Base-by-base conservation (phyloP, 2,888 invertebrate species). In the Rhopalosiphum nymphaeae region DNA sequence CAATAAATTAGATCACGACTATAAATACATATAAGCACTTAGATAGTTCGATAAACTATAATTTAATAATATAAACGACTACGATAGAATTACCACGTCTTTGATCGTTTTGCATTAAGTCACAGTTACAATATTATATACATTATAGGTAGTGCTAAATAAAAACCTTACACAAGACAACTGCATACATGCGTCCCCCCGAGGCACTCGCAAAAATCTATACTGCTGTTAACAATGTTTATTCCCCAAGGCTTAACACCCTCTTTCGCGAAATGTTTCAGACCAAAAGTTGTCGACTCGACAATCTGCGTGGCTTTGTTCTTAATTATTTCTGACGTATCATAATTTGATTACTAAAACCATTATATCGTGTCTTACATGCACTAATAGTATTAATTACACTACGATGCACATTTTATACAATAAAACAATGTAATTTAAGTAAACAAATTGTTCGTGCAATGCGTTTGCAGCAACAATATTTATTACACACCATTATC, bases 181-280 rank as follows among this genome's bases (percentile, higher is more conserved):
- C 26, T 36, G 49, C 42, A 13, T 29, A n/a, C 7, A 86, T 86
- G 29, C 49, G n/a, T 91, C 3, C 84, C 91, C 53, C 42, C 91
- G 84, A 84, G 21, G 49, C 84, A 42, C 42, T 91, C 53, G 42
- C 42, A 44, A 91, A 91, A 91, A 91, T 91, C 91, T 91, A 91
- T 91, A 91, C 44, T 44, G 42, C 21, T 36, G 36, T 84, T 56
- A 91, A 91, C 56, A 53, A 44, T 29, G 46, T 91, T 91, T 85
- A 91, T 86, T 91, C 85, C 91, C 85, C 25, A 10, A 57, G 91
- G 44, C 29, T 57, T 25, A 44, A 85, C 85, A 42, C 85, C 91
- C 91, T 57, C 85, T 56, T 90, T 78, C 44, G 44, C 1, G 16
- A 44, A 91, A n/a, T 85, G 44, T 21, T 57, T 91, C 57, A 10